Percentiles rank a stretch among this genome's conserved stretches.
Evolutionary conservation across 2,113 vertebrate genomes (phyloP).

Genomic region (Columba janthina): DNA sequence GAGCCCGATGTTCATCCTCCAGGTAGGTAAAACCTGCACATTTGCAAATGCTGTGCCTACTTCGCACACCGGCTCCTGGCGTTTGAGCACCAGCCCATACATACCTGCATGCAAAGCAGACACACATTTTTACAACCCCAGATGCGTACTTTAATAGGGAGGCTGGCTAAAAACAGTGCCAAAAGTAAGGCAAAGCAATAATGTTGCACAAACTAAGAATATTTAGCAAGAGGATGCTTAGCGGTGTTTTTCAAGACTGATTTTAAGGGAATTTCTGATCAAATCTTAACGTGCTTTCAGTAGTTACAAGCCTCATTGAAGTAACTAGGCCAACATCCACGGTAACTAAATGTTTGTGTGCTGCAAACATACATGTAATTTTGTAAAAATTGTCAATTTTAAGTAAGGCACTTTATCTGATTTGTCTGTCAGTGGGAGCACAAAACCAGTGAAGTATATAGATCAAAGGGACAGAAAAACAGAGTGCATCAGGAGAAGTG

Average conservation of each 20-base stretch:
- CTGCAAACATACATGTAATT: neutral
- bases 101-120: neutral
- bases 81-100: neutral
- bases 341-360: conserved; percentile 11
- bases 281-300: neutral
- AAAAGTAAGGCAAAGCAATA: neutral
- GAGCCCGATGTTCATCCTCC: neutral
- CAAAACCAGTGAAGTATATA: neutral
- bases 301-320: neutral
- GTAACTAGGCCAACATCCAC: neutral
- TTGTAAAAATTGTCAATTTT: neutral
- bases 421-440: conserved; percentile 6
- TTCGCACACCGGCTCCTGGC: neutral
- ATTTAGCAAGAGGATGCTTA: neutral
- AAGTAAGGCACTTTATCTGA: neutral
- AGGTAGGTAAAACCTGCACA: conserved; percentile 27
- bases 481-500: neutral
- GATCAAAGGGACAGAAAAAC: conserved; percentile 17
- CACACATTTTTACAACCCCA: neutral
- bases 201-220: neutral
- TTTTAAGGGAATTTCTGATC: neutral
- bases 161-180: neutral
- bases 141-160: neutral
- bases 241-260: neutral
- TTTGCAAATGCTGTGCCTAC: neutral